Conservation (phyloP, 2,888 invertebrate species). For the Lepidochitona cinerea region DNA sequence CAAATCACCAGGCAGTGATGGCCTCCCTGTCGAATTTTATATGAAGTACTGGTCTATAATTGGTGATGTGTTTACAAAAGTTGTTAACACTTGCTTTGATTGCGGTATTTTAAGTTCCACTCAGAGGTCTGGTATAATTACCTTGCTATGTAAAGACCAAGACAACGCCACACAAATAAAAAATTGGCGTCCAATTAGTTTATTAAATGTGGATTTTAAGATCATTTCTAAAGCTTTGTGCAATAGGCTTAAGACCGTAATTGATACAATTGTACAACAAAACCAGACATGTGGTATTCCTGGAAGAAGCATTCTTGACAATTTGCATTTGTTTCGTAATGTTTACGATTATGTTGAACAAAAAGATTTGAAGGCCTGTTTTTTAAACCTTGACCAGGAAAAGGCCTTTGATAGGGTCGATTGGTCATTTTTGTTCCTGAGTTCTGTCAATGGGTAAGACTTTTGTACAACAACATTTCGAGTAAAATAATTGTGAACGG, state of each 20-base stretch:
- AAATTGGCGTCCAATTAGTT: too few relatives aligned
- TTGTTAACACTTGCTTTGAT: too few relatives aligned
- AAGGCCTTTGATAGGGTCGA: conserved; percentile 43
- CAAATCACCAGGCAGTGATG: not conserved
- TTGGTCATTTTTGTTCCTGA: conserved; percentile 27
- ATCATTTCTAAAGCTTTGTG: too few relatives aligned
- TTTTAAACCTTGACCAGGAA: conserved; percentile 39
- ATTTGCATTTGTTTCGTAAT: conserved; percentile 32
- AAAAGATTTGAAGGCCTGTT: conserved; percentile 27
- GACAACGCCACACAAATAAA: too few relatives aligned
- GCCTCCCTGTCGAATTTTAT: not conserved
- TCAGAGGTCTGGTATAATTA: too few relatives aligned
- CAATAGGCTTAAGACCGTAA: too few relatives aligned
- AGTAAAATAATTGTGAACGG: not conserved
- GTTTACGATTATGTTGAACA: conserved; percentile 32
- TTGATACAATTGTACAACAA: too few relatives aligned
- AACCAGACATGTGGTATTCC: conserved; percentile 33
- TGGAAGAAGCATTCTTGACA: conserved; percentile 37
- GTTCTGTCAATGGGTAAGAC: conserved; percentile 4
- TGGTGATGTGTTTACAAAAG: too few relatives aligned
- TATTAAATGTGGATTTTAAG: too few relatives aligned
- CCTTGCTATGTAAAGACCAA: too few relatives aligned
- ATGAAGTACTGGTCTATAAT: not conserved
- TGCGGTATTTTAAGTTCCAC: too few relatives aligned
- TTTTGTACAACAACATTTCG: conserved; percentile 24